Base-by-base conservation (phyloP, 1,140 invertebrate species). In the Cydia pomonella region DNA sequence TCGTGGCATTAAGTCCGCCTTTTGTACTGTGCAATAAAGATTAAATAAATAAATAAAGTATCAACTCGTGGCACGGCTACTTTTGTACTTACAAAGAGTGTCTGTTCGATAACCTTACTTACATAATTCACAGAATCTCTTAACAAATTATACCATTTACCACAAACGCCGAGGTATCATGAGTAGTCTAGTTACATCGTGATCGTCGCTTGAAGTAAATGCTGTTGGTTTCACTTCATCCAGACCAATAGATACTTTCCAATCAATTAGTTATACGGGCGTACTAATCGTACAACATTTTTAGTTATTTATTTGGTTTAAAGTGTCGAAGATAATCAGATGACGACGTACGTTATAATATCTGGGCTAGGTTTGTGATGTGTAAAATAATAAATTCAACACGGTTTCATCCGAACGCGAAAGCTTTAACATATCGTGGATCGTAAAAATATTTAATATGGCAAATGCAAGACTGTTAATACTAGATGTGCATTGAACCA, bases 171-270 rank as follows among this genome's bases (percentile, higher is more conserved):
- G 29, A n/a, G 21, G 10, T 21, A 38, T 33, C 27, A 69, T 50
- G 25, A 29, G 5, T 69, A 38, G 64, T 69, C 41, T 23, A 69
- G n/a, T 69, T 29, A 33, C 33, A 69, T 69, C 64, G 64, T 69
- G 64, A 69, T 69, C 64, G 64, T 69, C 21, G 29, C n/a, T 69
- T 21, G 27, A 38, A 69, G 64, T 69, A 69, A 69, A 69, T 69
- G 64, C 29, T 38, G 29, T 69, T 69, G 9, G 29, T 69, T 69
- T 41, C 64, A 69, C 64, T 69, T 69, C 29, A 69, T 33, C 29
- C 27, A 59, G 53, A 59, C 53, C 21, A 23, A 18, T 66, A 66
- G 5, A 29, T 69, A 69, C 64, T 69, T 69, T 69, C 64, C 64
- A 41, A 69, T 33, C 29, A 41, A 69, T 69, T 38, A 69, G 29